A percentile compares a stretch with the other conserved stretches of the same genome.
phyloP scores from a whole-genome alignment of 2,888 invertebrate species.

The Nomada fabriciana region DNA sequence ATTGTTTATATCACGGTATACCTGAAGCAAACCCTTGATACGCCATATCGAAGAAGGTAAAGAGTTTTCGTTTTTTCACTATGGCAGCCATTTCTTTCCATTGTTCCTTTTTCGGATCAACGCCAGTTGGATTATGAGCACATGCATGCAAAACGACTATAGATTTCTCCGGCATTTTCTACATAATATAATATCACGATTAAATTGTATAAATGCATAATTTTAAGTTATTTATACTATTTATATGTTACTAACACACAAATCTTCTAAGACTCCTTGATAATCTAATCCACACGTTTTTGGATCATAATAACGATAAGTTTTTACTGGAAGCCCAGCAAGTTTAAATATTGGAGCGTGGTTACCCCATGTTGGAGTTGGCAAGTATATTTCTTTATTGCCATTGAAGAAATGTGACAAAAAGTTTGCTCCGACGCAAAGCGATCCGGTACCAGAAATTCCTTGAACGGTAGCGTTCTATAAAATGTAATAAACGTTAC shows the following conservation, averaged over 20 bases:
- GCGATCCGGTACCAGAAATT: slow-evolving; percentile 98
- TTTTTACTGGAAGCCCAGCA: slow-evolving; percentile 92
- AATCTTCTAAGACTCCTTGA: slow-evolving; percentile 94
- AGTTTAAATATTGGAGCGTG: slow-evolving; percentile 97
- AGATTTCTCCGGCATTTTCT: slow-evolving; percentile 97
- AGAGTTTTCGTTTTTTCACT: slow-evolving; percentile 92
- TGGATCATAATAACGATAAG: slow-evolving; percentile 97
- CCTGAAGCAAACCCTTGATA: slow-evolving; percentile 98
- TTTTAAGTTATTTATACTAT: slow-evolving; percentile 24
- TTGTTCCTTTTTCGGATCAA: slow-evolving; percentile 94
- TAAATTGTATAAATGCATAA: slow-evolving; percentile 1
- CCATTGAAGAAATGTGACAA: slow-evolving; percentile 92
- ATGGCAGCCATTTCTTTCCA: slow-evolving; percentile 95
- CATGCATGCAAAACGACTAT: slow-evolving; percentile 97
- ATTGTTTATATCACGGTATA: slow-evolving; percentile 62
- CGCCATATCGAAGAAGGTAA: slow-evolving; percentile 99
- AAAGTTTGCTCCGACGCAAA: slow-evolving; percentile 96
- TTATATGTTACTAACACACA: slow-evolving; percentile 87
- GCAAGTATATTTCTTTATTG: slow-evolving; percentile 93
- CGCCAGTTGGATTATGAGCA: slow-evolving; percentile 99
- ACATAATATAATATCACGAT: slow-evolving; percentile 54
- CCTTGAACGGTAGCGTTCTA: slow-evolving; percentile 90
- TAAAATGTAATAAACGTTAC: slow-evolving; percentile 36
- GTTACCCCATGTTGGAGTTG: slow-evolving; percentile 99
- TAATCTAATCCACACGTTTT: slow-evolving; percentile 97